These are phyloP conservation scores for Pogonophryne albipinna DNA, from an alignment of 2,797 vertebrate species.

Conservation along the genomic window DNA sequence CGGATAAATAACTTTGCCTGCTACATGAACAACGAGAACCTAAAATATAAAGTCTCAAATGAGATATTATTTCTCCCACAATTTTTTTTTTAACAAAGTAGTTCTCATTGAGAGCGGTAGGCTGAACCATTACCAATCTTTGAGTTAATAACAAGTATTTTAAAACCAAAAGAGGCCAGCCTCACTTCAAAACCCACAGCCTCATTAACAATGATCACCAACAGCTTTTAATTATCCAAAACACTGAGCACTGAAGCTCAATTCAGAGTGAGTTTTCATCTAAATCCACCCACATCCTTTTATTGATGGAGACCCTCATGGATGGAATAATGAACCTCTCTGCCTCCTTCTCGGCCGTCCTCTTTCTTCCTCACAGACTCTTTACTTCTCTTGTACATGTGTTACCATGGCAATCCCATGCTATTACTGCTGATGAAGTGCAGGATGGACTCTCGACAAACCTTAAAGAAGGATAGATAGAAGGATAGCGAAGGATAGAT, in stretches of 20 bases:
- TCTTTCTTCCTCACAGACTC: conserved; percentile 21
- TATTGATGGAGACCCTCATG: conserved; percentile 56
- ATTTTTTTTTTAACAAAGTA: neutral
- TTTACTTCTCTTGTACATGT: conserved; percentile 40
- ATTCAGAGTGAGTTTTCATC: conserved; percentile 45
- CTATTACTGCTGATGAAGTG: conserved; percentile 49
- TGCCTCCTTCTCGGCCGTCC: conserved; percentile 18
- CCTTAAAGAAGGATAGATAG: conserved; percentile 15
- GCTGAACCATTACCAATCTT: conserved; percentile 5
- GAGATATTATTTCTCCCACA: neutral
- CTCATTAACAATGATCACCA: conserved; percentile 48
- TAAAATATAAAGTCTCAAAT: neutral
- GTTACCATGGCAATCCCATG: conserved; percentile 76
- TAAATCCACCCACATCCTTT: conserved; percentile 50
- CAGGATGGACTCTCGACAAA: conserved; percentile 31
- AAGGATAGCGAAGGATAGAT: neutral
- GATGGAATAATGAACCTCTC: conserved; percentile 56
- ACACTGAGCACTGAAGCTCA: conserved; percentile 41
- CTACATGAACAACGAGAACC: neutral
- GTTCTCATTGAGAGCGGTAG: neutral
- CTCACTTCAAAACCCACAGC: conserved; percentile 26
- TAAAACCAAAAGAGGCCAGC: neutral
- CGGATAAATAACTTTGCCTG: neutral
- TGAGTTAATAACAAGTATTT: neutral
- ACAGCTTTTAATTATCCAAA: conserved; percentile 58